Base-by-base conservation (phyloP, 2,797 vertebrate genomes). In the Danio kyathit region DNA sequence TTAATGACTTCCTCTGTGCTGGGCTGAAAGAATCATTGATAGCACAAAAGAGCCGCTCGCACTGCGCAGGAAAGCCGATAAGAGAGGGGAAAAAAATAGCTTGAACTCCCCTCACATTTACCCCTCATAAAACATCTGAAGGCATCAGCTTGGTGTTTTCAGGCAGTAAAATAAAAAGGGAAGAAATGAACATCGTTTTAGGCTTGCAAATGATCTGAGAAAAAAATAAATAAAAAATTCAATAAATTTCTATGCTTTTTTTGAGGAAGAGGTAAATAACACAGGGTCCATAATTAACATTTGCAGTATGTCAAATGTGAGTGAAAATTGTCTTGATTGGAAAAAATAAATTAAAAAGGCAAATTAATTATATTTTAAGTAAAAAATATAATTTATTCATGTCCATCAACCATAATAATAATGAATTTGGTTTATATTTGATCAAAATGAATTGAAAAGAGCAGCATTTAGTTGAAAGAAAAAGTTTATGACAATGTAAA, bases 71-170 rank as follows among this genome's bases (percentile, higher is more conserved):
- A 79, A 73, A 59, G 43, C 63, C 19, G 56, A 70, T 38, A 79
- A 56, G 64, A 81, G 64, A 64, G 57, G 29, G 29, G 29, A 3
- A 82, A 76, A 76, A 78, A 80, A 76, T 43, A 73, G 84, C 79
- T 74, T 83, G 66, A 83, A 80, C 81, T 83, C 54, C 73, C 61
- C 70, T 65, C 74, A 66, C 70, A 80, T 59, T 83, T 86, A 74
- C 81, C 82, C 82, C 59, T 84, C 59, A 80, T 80, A 84, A 82
- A 84, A 57, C 88, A 85, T 89, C 84, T 88, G 86, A 94, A 94
- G 93, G 92, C 93, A 94, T 92, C 89, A 80, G 84, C 89, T 91
- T 90, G 91, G 91, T 90, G 83, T 91, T 91, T 75, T 75, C 86
- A 91, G 90, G 91, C 89, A 89, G 86, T 88, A 88, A 87, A 79